Percentiles rank a stretch among this genome's conserved stretches.
These are phyloP conservation scores for Ornithoptera priamus DNA, from an alignment of 2,888 invertebrate species.

Conservation along the genomic window DNA sequence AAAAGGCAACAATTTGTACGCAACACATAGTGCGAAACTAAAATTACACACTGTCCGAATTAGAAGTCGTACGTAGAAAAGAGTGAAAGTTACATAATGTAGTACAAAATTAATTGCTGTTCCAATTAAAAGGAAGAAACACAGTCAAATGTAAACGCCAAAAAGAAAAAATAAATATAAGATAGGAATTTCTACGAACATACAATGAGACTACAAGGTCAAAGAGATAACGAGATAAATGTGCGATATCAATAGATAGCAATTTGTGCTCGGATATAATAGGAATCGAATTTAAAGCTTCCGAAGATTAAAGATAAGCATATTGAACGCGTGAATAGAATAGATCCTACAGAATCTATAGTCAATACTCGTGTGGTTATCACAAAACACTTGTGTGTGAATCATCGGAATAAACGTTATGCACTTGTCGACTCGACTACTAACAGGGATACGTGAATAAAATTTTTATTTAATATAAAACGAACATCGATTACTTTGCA, in stretches of 20 bases:
- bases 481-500: constrained; percentile 33
- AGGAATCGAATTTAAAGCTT: constrained; percentile 43
- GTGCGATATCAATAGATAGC: constrained; percentile 51
- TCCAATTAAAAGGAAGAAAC: constrained; percentile 22
- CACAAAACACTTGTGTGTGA: constrained; percentile 42
- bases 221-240: constrained; percentile 32
- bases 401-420: constrained; percentile 29
- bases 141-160: constrained; percentile 6
- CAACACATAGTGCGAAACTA: constrained; percentile 14
- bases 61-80: constrained; percentile 24
- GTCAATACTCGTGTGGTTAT: constrained; percentile 30
- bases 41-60: constrained; percentile 12
- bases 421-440: constrained; percentile 2
- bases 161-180: not conserved
- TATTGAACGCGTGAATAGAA: constrained; percentile 35
- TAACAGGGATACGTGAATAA: not conserved
- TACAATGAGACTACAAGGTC: constrained; percentile 20
- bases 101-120: constrained; percentile 24
- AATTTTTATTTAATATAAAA: not conserved
- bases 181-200: constrained; percentile 27
- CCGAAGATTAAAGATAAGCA: constrained; percentile 32
- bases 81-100: constrained; percentile 29
- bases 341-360: constrained; percentile 41
- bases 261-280: constrained; percentile 37
- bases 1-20: constrained; percentile 17